These are phyloP conservation scores for Colaptes auratus DNA, from an alignment of 2,113 vertebrate genomes.

Conservation along the genomic window DNA sequence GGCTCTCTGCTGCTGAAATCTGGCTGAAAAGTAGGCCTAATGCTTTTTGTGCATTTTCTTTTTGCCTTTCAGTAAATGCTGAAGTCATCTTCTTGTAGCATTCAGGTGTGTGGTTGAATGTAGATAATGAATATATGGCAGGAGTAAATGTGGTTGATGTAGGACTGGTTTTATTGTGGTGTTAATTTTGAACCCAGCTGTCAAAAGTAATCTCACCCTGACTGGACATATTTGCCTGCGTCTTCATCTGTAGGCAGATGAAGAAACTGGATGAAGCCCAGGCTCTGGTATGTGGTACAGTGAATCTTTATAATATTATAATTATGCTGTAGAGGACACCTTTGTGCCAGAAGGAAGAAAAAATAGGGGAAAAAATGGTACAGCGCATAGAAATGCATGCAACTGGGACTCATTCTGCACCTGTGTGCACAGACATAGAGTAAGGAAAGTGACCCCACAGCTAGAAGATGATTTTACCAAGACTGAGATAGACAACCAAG, in stretches of 20 bases:
- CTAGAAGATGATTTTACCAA: neutral
- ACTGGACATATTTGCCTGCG: neutral
- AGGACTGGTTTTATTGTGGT: neutral
- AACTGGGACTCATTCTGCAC: neutral
- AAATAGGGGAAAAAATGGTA: rapidly evolving
- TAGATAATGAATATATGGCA: neutral
- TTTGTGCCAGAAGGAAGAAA: neutral
- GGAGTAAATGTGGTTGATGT: neutral
- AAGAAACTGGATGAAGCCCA: neutral
- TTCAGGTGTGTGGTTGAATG: neutral
- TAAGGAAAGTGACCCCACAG: neutral
- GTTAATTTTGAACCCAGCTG: neutral
- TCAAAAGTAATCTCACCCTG: neutral
- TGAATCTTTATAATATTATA: neutral
- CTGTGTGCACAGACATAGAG: neutral
- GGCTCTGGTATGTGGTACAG: neutral
- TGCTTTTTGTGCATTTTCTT: neutral
- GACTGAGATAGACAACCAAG: neutral
- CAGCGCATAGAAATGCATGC: neutral
- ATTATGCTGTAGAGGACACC: neutral
- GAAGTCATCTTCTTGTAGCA: neutral
- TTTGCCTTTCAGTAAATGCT: neutral
- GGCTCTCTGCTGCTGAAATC: neutral
- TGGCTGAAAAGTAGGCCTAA: neutral
- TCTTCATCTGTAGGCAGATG: neutral